Conservation (phyloP, 2,888 invertebrate genomes). For the Acanthosepion esculentum region DNA sequence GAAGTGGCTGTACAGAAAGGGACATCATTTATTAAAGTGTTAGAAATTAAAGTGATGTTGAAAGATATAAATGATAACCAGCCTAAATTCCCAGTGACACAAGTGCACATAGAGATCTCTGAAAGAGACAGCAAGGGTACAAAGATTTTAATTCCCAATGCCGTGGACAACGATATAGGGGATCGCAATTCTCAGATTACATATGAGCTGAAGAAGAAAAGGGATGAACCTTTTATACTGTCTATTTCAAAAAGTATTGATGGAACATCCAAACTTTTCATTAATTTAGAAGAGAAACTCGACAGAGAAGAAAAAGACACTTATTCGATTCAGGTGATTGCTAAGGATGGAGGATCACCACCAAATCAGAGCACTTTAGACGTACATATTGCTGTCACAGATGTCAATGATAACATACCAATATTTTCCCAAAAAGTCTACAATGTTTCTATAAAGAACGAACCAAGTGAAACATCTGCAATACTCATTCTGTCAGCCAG, state of each 20-base stretch:
- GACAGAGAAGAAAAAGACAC: neutral
- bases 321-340: neutral
- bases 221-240: neutral
- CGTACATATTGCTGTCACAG: neutral
- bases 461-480: slow-evolving; percentile 22
- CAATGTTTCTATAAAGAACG: slow-evolving; percentile 1
- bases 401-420: neutral
- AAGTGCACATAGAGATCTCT: neutral
- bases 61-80: neutral
- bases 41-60: neutral
- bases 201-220: neutral
- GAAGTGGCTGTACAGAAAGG: slow-evolving; percentile 23
- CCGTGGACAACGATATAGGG: neutral
- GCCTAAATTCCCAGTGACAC: neutral
- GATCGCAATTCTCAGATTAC: slow-evolving; percentile 20
- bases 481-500: neutral
- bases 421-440: neutral
- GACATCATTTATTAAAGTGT: neutral
- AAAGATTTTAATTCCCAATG: neutral
- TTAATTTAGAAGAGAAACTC: neutral
- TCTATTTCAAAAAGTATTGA: slow-evolving; percentile 7
- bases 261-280: neutral
- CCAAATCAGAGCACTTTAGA: neutral
- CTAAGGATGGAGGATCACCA: neutral
- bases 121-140: neutral